Evolutionary conservation across 2,888 invertebrate species (phyloP).

Genomic region (Stegana nigrithorax): DNA sequence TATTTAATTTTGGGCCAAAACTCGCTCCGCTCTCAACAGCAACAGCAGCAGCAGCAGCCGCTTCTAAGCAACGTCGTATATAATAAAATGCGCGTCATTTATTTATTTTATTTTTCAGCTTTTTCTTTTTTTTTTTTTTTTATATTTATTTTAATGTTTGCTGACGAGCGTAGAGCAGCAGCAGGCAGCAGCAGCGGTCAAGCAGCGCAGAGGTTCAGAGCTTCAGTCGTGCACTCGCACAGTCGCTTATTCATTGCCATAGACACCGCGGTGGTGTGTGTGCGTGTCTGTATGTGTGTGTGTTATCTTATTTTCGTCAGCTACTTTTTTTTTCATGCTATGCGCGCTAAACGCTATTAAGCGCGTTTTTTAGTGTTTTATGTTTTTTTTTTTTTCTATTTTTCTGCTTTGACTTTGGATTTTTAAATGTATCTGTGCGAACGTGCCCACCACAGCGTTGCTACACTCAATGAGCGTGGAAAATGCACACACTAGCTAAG

Average conservation of each 20-base stretch:
- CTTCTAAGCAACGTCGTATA: slow-evolving; percentile 29
- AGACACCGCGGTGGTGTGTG: neutral
- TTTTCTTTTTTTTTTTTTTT: neutral
- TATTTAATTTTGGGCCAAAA: slow-evolving; percentile 26
- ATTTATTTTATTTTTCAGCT: neutral
- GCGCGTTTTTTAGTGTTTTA: neutral
- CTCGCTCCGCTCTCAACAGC: no score
- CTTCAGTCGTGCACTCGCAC: no score
- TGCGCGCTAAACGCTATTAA: neutral
- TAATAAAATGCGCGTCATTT: neutral
- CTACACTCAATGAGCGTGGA: slow-evolving; percentile 3
- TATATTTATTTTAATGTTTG: neutral
- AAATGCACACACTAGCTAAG: no score
- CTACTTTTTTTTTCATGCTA: neutral
- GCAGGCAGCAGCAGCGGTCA: neutral
- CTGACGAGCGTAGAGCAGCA: neutral
- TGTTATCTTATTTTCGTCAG: neutral
- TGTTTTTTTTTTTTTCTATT: neutral
- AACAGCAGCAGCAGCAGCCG: slow-evolving; percentile 18
- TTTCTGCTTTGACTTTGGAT: neutral
- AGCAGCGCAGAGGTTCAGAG: no score
- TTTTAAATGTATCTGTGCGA: neutral
- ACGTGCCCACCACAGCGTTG: slow-evolving; percentile 3
- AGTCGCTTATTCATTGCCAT: neutral
- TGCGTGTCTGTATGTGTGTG: neutral